These are phyloP conservation scores for Pammene aurita DNA, from an alignment of 2,888 invertebrate species.

Conservation along the genomic window DNA sequence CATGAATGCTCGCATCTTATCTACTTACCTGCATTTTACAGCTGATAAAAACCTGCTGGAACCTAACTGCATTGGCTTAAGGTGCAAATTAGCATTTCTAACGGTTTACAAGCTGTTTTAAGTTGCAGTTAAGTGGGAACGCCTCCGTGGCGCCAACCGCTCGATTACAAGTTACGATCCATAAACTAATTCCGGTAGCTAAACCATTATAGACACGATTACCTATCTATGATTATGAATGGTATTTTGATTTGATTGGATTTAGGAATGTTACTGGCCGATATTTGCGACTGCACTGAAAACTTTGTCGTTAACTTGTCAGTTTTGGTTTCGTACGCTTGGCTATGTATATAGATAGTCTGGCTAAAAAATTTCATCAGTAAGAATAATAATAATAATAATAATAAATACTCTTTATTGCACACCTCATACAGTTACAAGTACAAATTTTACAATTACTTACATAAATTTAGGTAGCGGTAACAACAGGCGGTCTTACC, in stretches of 20 bases:
- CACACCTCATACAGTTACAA: too few species aligned
- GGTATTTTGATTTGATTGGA: conserved; percentile 45
- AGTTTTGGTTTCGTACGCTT: neutral
- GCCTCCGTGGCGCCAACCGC: conserved; percentile 74
- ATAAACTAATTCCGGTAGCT: conserved; percentile 82
- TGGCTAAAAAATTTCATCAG: too few species aligned
- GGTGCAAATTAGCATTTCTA: conserved; percentile 46
- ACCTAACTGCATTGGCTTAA: conserved; percentile 45
- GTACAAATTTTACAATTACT: too few species aligned
- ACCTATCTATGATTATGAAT: conserved; percentile 62
- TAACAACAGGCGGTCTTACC: too few species aligned
- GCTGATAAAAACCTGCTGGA: neutral
- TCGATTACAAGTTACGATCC: conserved; percentile 77
- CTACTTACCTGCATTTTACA: conserved; percentile 34
- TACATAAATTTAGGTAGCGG: too few species aligned
- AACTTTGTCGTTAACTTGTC: conserved; percentile 1
- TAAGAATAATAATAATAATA: too few species aligned
- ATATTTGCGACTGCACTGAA: conserved; percentile 16
- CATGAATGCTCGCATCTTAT: conserved; percentile 53
- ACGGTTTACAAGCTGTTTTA: conserved; percentile 10
- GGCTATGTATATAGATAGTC: neutral
- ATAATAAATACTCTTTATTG: too few species aligned
- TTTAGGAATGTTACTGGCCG: conserved; percentile 46
- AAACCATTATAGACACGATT: conserved; percentile 69
- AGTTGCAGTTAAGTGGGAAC: conserved; percentile 60